Percentiles rank a stretch among this genome's conserved stretches.
Evolutionary conservation across 2,797 vertebrate genomes (phyloP).

Genomic region (Enteromius treurensis): DNA sequence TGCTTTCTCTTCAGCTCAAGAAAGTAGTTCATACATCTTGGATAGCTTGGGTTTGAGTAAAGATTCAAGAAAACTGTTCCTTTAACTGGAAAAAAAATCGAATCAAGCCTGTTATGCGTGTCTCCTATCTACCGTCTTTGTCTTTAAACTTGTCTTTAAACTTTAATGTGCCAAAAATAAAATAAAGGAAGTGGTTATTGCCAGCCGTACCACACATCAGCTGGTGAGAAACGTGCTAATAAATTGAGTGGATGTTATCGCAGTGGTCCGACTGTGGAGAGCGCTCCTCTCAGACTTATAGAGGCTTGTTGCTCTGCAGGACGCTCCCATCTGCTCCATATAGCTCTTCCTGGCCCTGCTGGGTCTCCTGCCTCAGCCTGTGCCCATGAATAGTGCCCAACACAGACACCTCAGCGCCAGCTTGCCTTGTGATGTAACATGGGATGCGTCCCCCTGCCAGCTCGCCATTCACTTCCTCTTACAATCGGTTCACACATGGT

Average conservation of each 20-base stretch:
- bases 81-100: too few species aligned
- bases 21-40: not conserved
- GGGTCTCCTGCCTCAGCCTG: slow-evolving; percentile 57
- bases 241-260: slow-evolving; percentile 47
- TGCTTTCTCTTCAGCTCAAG: not conserved
- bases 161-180: not conserved
- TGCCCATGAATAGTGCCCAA: slow-evolving; percentile 48
- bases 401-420: slow-evolving; percentile 43
- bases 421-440: slow-evolving; percentile 52
- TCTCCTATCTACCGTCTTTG: not conserved
- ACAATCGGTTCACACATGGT: slow-evolving; percentile 27
- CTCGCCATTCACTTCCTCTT: slow-evolving; percentile 56
- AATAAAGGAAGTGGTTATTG: slow-evolving; percentile 14
- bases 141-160: not conserved
- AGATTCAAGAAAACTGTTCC: not conserved
- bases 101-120: not conserved
- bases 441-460: slow-evolving; percentile 48
- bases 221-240: slow-evolving; percentile 46
- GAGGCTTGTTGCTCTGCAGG: slow-evolving; percentile 46
- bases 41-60: not conserved
- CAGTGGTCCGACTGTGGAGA: slow-evolving; percentile 46
- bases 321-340: slow-evolving; percentile 68
- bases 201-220: slow-evolving; percentile 8
- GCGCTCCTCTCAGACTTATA: slow-evolving; percentile 31
- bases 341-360: slow-evolving; percentile 71